Evolutionary conservation across 2,113 vertebrate genomes (phyloP).

Genomic region (Hemichromis elongatus): DNA sequence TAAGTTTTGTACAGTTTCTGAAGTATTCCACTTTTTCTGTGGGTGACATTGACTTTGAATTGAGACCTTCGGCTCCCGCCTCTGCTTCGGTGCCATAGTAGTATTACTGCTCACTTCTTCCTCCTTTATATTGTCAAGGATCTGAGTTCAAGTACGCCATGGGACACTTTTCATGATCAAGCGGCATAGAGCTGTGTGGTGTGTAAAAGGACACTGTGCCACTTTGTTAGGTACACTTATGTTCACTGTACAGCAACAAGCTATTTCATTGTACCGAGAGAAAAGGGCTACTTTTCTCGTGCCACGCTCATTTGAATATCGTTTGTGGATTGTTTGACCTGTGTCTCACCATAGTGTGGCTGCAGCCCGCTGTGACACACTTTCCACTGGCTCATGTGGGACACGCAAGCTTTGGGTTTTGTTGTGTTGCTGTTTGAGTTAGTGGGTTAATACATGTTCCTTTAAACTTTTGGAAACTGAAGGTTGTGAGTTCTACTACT

Average conservation of each 20-base stretch:
- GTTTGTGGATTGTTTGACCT: background rate
- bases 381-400: background rate
- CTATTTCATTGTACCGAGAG: background rate
- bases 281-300: fast-evolving
- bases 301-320: background rate
- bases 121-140: background rate
- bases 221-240: background rate
- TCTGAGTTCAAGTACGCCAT: background rate
- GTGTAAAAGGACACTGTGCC: background rate
- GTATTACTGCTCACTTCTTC: background rate
- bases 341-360: background rate
- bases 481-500: background rate
- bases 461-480: background rate
- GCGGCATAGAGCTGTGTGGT: background rate
- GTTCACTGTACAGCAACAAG: background rate
- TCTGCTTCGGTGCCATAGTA: background rate
- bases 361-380: background rate
- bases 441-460: fast-evolving
- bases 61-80: background rate
- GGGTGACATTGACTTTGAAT: too few species aligned
- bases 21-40: too few species aligned
- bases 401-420: background rate
- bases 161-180: background rate
- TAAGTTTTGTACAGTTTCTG: too few species aligned
- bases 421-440: background rate